phyloP scores from a whole-genome alignment of 2,888 invertebrate species.

The Rhabditoides inermis region DNA sequence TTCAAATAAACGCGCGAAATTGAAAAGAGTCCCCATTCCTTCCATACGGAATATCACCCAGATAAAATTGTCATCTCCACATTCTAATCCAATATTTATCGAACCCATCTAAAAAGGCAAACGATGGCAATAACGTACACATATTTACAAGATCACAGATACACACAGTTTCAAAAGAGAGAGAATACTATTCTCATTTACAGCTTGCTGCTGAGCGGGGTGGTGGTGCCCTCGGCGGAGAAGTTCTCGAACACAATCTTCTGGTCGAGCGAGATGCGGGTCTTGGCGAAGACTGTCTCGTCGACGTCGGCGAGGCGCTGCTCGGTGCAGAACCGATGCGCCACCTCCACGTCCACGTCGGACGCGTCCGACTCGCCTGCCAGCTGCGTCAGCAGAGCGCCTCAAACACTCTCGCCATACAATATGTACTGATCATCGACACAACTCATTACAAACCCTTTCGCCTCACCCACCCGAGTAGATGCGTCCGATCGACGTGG shows the following conservation, averaged over 20 bases:
- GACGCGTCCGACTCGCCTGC: conserved; percentile 39
- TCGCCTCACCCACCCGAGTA: conserved; percentile 50
- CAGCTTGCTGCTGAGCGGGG: conserved; percentile 3
- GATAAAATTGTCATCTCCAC: too few species aligned
- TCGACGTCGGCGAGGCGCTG: conserved; percentile 25
- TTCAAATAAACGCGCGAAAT: too few species aligned
- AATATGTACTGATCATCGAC: too few species aligned
- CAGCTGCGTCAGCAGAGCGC: conserved; percentile 52
- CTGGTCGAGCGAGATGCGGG: conserved; percentile 22
- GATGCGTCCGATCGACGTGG: conserved; percentile 56
- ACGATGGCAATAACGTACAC: too few species aligned
- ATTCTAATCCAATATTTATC: too few species aligned
- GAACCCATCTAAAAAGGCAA: too few species aligned
- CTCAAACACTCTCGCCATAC: too few species aligned
- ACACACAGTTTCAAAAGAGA: too few species aligned
- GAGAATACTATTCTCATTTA: neutral
- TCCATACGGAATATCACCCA: too few species aligned
- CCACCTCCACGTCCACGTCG: conserved; percentile 30
- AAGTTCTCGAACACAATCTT: conserved; percentile 36
- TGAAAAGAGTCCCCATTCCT: too few species aligned
- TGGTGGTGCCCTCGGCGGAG: conserved; percentile 2
- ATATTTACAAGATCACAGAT: too few species aligned
- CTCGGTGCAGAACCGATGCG: conserved; percentile 15
- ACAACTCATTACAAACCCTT: neutral
- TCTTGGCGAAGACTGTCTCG: conserved; percentile 20